Evolutionary conservation across 2,113 vertebrate genomes (phyloP).

Genomic region (Oryzias javanicus): DNA sequence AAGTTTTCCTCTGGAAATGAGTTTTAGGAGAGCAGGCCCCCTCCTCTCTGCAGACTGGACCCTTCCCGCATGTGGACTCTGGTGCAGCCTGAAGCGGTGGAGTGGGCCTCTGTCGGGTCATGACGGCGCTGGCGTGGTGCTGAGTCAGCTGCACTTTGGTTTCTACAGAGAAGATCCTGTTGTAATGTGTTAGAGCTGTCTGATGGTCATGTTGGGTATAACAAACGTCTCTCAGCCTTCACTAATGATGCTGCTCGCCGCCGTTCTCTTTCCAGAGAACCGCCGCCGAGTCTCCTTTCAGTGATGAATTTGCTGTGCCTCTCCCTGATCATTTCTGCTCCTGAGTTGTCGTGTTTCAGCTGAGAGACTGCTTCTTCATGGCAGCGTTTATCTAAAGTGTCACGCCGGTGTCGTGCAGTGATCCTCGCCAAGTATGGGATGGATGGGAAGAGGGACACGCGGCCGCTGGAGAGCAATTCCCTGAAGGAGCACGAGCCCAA

Average conservation of each 20-base stretch:
- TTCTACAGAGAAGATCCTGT: neutral
- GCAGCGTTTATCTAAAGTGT: neutral
- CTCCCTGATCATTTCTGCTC: neutral
- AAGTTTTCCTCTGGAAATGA: no score
- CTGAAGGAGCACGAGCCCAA: constrained; percentile 78
- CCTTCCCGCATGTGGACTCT: no score
- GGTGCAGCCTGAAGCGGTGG: no score
- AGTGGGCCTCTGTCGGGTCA: neutral
- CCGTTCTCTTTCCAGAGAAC: constrained; percentile 3
- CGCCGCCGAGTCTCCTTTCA: no score
- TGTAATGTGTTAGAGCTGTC: no score
- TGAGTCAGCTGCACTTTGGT: constrained; percentile 45
- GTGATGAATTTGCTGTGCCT: constrained; percentile 11
- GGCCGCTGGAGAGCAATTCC: constrained; percentile 79
- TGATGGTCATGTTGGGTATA: no score
- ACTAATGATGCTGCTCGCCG: constrained; percentile 1
- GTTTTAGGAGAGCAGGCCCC: no score
- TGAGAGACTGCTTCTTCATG: neutral
- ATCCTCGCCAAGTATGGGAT: constrained; percentile 93
- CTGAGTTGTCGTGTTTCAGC: neutral
- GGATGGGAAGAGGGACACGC: constrained; percentile 88
- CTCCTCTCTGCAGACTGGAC: no score
- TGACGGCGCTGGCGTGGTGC: constrained; percentile 18
- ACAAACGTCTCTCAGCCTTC: neutral
- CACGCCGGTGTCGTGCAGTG: constrained; percentile 70